Evolutionary conservation across 2,113 vertebrate genomes (phyloP).

Genomic region (Strigops habroptila): DNA sequence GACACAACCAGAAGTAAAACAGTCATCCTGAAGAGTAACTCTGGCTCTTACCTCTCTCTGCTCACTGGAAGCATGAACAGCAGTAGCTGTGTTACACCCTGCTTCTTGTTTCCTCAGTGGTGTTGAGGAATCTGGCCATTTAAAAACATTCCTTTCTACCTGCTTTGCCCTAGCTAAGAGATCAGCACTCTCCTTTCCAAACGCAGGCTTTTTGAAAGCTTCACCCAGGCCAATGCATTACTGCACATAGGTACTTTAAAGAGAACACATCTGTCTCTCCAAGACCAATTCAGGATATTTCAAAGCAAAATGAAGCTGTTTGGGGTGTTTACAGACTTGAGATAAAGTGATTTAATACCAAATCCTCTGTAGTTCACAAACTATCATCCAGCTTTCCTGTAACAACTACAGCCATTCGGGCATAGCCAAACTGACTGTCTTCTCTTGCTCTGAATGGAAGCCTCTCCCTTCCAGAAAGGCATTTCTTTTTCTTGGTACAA

Average conservation of each 20-base stretch:
- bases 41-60: neutral
- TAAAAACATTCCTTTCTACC: neutral
- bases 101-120: neutral
- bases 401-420: neutral
- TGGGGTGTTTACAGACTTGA: neutral
- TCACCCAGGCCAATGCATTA: neutral
- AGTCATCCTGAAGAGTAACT: neutral
- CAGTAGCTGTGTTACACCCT: neutral
- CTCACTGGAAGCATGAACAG: neutral
- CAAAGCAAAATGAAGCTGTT: neutral
- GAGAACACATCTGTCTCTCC: neutral
- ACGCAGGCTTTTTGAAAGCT: neutral
- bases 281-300: neutral
- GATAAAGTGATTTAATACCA: neutral
- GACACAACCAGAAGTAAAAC: neutral
- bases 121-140: neutral
- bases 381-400: neutral
- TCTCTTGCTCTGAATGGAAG: neutral
- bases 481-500: neutral
- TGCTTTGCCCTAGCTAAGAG: neutral
- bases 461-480: neutral
- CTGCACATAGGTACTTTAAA: neutral
- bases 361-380: neutral
- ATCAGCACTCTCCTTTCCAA: neutral
- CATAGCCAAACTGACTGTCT: neutral